Conservation (phyloP, 2,888 invertebrate species). For the Poecilus cupreus region DNA sequence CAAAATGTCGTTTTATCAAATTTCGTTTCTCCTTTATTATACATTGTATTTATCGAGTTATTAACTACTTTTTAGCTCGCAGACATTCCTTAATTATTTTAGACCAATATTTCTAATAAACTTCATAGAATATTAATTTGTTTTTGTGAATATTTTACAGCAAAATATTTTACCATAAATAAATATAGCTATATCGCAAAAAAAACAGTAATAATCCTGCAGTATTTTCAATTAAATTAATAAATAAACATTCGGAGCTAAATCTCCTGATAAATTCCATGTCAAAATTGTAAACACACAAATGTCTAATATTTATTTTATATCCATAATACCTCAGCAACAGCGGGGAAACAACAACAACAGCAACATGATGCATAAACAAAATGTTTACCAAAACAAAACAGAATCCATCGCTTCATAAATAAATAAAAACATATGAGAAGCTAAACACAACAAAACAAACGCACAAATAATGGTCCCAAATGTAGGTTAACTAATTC, state of each 20-base stretch:
- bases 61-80: no score
- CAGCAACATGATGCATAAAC: slow-evolving; percentile 13
- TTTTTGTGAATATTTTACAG: no score
- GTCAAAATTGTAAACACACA: neutral
- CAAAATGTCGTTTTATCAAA: neutral
- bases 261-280: neutral
- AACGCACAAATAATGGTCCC: neutral
- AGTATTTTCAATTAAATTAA: neutral
- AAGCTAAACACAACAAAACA: neutral
- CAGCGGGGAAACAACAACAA: neutral
- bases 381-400: slow-evolving; percentile 29
- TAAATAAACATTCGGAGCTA: neutral
- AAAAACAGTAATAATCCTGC: neutral
- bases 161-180: neutral
- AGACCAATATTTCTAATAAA: no score
- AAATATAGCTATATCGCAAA: no score
- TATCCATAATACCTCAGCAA: neutral
- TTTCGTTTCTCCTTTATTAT: neutral
- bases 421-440: slow-evolving; percentile 20
- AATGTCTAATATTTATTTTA: slow-evolving; percentile 17
- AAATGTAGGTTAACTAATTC: slow-evolving; percentile 28
- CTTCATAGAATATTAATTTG: no score
- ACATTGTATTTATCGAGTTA: no score
- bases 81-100: no score
- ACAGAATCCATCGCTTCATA: slow-evolving; percentile 4